A percentile compares a stretch with the other conserved stretches of the same genome.
These are phyloP conservation scores for Acronicta leporina DNA, from an alignment of 2,888 invertebrate species.

Conservation along the genomic window DNA sequence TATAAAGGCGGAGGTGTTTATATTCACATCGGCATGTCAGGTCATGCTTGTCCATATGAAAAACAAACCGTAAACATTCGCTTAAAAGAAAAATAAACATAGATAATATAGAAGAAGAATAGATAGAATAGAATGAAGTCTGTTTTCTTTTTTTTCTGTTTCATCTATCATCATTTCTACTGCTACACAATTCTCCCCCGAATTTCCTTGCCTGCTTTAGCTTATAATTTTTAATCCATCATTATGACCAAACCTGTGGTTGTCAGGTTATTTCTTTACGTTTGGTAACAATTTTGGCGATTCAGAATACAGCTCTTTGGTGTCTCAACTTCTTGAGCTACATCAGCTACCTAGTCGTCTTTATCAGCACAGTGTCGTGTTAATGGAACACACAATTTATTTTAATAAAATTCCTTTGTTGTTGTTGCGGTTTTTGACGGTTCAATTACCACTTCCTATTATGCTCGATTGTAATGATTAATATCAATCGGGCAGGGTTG, in stretches of 20 bases:
- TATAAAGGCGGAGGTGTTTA: conserved; percentile 8
- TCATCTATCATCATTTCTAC: too few species aligned
- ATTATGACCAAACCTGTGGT: too few species aligned
- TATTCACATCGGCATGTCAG: conserved; percentile 13
- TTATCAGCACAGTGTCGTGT: background rate
- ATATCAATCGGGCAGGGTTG: conserved; percentile 34
- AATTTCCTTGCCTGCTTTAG: too few species aligned
- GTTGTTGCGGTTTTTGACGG: conserved; percentile 34
- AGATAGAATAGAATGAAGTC: too few species aligned
- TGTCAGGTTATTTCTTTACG: too few species aligned
- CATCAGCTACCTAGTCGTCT: background rate
- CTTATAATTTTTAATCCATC: too few species aligned
- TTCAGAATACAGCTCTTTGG: background rate
- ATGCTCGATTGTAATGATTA: conserved; percentile 43
- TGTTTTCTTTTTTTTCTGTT: too few species aligned
- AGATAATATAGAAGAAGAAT: too few species aligned
- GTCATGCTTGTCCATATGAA: background rate
- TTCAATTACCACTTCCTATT: conserved; percentile 47
- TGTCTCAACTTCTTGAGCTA: background rate
- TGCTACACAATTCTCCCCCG: too few species aligned
- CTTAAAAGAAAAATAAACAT: too few species aligned
- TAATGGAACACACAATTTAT: conserved; percentile 23
- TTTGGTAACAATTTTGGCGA: background rate
- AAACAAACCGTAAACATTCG: background rate
- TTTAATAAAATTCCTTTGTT: conserved; percentile 39